Base-by-base conservation (phyloP, 2,888 invertebrate species). In the Drosophila formosana region DNA sequence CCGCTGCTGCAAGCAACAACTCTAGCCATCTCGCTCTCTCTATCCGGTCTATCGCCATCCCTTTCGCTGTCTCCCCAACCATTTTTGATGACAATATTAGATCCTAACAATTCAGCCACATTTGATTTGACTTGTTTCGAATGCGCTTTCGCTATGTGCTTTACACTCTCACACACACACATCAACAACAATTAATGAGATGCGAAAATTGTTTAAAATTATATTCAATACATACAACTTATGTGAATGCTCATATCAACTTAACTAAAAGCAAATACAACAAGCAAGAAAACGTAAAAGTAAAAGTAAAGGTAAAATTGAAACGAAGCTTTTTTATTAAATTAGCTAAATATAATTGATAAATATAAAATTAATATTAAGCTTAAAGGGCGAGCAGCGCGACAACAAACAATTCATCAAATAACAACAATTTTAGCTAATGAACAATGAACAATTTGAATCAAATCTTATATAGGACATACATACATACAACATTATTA, bases 241-340 rank as follows among this genome's bases (percentile, higher is more conserved):
- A 83, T 83, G 89, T 89, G 79, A 85, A 77, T 78, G 88, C 87
- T 88, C 89, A 85, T 89, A 85, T 85, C 89, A 85, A 89, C 60
- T 13, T 70, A 57, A 50, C 53, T 71, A 76, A 74, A 75, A 74
- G 61, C 56, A 60, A 72, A 67, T 9, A 52, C 34, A 58, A 66
- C 8, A 58, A 55, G 37, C 37, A 8, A 66, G 45, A 49, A 9
- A 50, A 65, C 25, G 11, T 9, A 34, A 34, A 34, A 6, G 34
- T 45, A 46, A 77, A 74, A 3, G 11, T 9, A 34, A 34, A 34
- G 1, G 34, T 45, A 46, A 77, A 74, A 3, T 13, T 45, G 46
- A 49, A 51, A 52, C 3, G 28, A 55, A 53, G 70, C 64, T 76
- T 81, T 87, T 66, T 71, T 72, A 75, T 68, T 70, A 66, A 78